Evolutionary conservation across 2,888 invertebrate genomes (phyloP).

Genomic region (Caenorhabditis panamensis): DNA sequence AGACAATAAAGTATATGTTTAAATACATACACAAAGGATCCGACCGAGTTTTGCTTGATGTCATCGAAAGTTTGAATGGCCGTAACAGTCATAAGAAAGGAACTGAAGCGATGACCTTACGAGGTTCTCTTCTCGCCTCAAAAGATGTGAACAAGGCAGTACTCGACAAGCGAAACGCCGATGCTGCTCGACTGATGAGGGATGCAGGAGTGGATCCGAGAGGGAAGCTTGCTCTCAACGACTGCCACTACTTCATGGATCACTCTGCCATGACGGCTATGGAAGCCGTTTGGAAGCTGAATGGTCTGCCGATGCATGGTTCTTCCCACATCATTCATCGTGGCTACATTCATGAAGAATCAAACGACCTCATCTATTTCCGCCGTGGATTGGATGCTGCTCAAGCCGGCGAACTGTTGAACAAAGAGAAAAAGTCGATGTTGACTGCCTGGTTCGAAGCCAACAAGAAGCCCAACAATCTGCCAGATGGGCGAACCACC

Average conservation of each 20-base stretch:
- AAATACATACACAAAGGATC: constrained; percentile 45
- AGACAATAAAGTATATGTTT: constrained; percentile 38
- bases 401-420: neutral
- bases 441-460: constrained; percentile 48
- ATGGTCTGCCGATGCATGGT: constrained; percentile 22
- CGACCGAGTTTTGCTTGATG: constrained; percentile 15
- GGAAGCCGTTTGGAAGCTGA: constrained; percentile 43
- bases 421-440: neutral
- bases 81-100: too few species aligned
- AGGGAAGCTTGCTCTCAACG: constrained; percentile 17
- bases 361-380: constrained; percentile 19
- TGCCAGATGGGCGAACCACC: neutral
- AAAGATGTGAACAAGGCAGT: neutral
- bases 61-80: neutral
- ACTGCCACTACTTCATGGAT: constrained; percentile 29
- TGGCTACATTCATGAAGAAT: neutral
- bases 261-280: constrained; percentile 30
- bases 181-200: too few species aligned
- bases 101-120: neutral
- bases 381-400: constrained; percentile 5
- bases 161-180: neutral
- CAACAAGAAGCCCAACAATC: neutral
- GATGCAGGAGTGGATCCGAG: neutral
- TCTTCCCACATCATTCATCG: constrained; percentile 29
- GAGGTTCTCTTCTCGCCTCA: neutral